Conservation (phyloP, 1,140 invertebrate genomes). For the Cydia splendana region DNA sequence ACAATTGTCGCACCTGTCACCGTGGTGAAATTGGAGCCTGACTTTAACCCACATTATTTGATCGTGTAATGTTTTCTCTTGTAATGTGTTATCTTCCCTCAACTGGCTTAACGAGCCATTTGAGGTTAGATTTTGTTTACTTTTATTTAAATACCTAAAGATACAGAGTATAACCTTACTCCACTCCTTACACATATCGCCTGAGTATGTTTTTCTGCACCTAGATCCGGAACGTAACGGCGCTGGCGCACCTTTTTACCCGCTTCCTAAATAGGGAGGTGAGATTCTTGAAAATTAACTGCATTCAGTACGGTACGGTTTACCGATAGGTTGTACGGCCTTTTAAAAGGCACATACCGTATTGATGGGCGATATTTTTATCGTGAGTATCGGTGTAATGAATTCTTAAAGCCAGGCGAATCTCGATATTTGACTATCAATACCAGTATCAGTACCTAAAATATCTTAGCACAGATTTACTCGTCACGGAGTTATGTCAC, state of each 20-base stretch:
- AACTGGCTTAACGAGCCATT: too few species aligned
- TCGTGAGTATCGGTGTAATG: not conserved
- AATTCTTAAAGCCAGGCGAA: not conserved
- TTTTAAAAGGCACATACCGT: slow-evolving; percentile 5
- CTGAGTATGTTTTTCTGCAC: not conserved
- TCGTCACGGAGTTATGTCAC: not conserved
- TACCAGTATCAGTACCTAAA: too few species aligned
- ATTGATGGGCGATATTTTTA: slow-evolving; percentile 10
- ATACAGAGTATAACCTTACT: too few species aligned
- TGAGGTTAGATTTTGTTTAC: too few species aligned
- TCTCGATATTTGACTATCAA: too few species aligned
- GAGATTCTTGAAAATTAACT: slow-evolving; percentile 37
- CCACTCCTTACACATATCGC: slow-evolving; percentile 5
- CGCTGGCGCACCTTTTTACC: slow-evolving; percentile 8
- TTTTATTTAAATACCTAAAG: too few species aligned
- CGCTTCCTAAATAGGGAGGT: slow-evolving; percentile 34
- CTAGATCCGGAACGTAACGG: slow-evolving; percentile 33
- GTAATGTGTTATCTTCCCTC: too few species aligned
- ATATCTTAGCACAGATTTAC: too few species aligned
- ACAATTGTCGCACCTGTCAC: too few species aligned
- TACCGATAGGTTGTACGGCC: slow-evolving; percentile 7
- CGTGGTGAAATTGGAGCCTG: too few species aligned
- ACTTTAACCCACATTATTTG: too few species aligned
- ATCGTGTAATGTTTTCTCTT: too few species aligned
- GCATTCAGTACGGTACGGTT: slow-evolving; percentile 26